Evolutionary conservation across 2,888 invertebrate genomes (phyloP), one percentile per base, ranked within the genome.

Genomic region (Seira ritae): DNA sequence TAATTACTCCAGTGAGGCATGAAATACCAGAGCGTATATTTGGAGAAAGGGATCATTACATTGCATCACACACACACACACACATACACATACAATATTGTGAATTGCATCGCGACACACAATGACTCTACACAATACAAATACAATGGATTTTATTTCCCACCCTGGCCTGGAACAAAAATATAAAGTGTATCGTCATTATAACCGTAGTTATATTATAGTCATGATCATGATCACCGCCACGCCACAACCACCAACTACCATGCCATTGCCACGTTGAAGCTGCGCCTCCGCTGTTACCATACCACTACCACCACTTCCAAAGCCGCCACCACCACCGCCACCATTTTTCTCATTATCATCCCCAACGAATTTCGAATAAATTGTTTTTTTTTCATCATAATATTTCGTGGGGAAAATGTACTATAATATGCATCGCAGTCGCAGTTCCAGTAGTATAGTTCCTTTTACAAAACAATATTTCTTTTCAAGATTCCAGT

Each of bases 1-100:
- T 87, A 87, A 87, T 87, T 87, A 87, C 84, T 80, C 83, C 80
- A 81, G 50, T 84, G 81, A 87, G 81, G 85, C 86, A 80, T 84
- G 79, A 80, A 82, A 84, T 84, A 84, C 80, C 80, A 84, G 84
- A 83, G 67, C 76, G 72, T 82, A 50, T 50, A 50, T 50, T 80
- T 77, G 82, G 76, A 50, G 72, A 77, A 76, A 82, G 66, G 67
- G 76, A 82, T 82, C 82, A 82, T 82, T 82, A 82, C 76, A 82
- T 82, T 82, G 82, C 76, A 82, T 82, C 82, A 76, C 82, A 82
- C 71, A 81, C 76, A 50, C 50, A 50, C n/a, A n/a, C n/a, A n/a
- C n/a, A n/a, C n/a, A n/a, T n/a, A n/a, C n/a, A n/a, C n/a, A n/a
- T n/a, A n/a, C n/a, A n/a, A n/a, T 50, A 50, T 62, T 75, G 77